Evolutionary conservation across 2,888 invertebrate genomes (phyloP).

Genomic region (Icerya purchasi): DNA sequence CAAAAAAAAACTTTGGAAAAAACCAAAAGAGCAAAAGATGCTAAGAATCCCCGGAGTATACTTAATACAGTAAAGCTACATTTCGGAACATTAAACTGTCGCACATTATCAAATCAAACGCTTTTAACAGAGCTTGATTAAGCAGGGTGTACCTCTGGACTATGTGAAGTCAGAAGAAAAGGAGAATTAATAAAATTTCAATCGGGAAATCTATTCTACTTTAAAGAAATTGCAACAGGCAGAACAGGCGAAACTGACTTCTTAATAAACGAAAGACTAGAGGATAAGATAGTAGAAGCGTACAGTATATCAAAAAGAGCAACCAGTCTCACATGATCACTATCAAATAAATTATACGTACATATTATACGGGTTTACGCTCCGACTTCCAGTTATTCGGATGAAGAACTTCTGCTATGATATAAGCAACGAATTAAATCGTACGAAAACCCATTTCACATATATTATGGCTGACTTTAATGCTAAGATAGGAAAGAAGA

Average conservation of each 20-base stretch:
- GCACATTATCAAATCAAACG: background rate
- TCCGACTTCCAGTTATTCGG: background rate
- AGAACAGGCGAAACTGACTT: background rate
- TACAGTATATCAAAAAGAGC: background rate
- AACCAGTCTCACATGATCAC: background rate
- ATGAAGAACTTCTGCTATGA: background rate
- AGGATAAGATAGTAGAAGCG: background rate
- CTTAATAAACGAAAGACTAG: background rate
- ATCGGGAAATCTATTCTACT: background rate
- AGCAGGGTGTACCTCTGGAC: background rate
- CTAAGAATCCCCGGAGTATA: background rate
- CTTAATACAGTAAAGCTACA: background rate
- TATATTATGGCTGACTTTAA: background rate
- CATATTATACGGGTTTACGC: background rate
- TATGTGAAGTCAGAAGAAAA: background rate
- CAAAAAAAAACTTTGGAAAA: background rate
- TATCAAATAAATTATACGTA: background rate
- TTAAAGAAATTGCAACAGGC: background rate
- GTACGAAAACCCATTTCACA: too few species aligned
- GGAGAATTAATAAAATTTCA: background rate
- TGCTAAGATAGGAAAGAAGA: background rate
- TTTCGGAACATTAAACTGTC: background rate
- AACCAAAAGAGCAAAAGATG: background rate
- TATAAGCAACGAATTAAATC: background rate
- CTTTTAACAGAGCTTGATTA: background rate